Conservation (phyloP, 2,888 invertebrate genomes). For the Philaethria dido region DNA sequence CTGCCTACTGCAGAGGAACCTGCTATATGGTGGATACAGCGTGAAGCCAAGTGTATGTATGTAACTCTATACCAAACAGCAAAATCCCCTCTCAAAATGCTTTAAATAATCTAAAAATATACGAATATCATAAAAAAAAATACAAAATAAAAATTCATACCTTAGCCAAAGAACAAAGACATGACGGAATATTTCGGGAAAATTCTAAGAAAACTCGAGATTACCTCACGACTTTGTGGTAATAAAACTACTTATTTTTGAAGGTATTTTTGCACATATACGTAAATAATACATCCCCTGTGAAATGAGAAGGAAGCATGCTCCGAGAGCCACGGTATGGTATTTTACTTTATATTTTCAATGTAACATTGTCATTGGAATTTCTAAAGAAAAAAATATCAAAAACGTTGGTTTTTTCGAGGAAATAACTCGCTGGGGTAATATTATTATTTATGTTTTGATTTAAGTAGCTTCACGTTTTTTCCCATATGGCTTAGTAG, state of each 20-base stretch:
- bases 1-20: no score
- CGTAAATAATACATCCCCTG: conserved; percentile 19
- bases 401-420: not conserved
- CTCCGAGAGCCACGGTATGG: conserved; percentile 20
- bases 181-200: conserved; percentile 1
- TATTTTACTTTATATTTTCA: conserved; percentile 20
- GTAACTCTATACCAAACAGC: no score
- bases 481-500: not conserved
- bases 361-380: conserved; percentile 21
- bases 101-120: no score
- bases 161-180: not conserved
- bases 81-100: no score
- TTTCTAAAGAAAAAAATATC: conserved; percentile 5
- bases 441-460: conserved; percentile 1
- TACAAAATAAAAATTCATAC: conserved; percentile 4
- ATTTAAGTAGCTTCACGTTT: not conserved
- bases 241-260: conserved; percentile 17
- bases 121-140: no score
- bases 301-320: conserved; percentile 18
- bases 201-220: conserved; percentile 10
- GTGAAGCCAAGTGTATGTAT: no score
- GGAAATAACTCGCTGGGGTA: not conserved
- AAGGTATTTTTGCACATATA: conserved; percentile 17
- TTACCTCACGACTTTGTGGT: conserved; percentile 4
- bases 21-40: no score